phyloP scores from a whole-genome alignment of 2,113 vertebrate genomes.

The Hydrochoerus hydrochaeris region DNA sequence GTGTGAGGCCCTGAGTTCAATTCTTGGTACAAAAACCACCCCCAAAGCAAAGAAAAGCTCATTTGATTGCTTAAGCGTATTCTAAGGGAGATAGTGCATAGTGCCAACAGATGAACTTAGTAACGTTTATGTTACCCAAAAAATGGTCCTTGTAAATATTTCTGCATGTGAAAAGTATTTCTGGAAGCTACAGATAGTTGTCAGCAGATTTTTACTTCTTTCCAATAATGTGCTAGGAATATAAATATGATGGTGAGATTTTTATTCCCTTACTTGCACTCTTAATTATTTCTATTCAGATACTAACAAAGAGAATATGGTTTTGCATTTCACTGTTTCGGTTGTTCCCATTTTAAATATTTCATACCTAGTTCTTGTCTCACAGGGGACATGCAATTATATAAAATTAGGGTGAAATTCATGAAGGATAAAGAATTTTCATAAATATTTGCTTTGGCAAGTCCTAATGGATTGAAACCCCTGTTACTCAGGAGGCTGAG shows the following conservation, averaged over 20 bases:
- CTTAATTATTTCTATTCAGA: neutral
- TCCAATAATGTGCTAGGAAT: conserved; percentile 19
- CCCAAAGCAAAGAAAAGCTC: neutral
- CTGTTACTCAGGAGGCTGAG: neutral
- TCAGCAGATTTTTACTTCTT: conserved; percentile 42
- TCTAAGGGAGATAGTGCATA: neutral
- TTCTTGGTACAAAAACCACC: neutral
- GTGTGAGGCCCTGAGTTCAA: neutral
- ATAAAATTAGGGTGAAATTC: neutral
- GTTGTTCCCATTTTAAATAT: neutral
- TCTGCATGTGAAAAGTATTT: conserved; percentile 36
- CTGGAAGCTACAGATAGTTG: neutral
- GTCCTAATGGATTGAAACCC: neutral
- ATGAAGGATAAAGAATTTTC: conserved; percentile 5
- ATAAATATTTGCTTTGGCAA: neutral
- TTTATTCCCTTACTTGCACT: neutral
- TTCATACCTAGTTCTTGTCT: neutral
- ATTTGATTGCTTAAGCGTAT: neutral
- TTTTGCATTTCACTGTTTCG: neutral
- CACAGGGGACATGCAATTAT: neutral
- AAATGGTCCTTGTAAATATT: conserved; percentile 44
- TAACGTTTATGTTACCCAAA: neutral
- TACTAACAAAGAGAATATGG: neutral
- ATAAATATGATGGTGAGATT: neutral
- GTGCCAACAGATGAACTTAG: neutral